Conservation (phyloP, 2,797 vertebrate genomes). For the Tapera naevia region DNA sequence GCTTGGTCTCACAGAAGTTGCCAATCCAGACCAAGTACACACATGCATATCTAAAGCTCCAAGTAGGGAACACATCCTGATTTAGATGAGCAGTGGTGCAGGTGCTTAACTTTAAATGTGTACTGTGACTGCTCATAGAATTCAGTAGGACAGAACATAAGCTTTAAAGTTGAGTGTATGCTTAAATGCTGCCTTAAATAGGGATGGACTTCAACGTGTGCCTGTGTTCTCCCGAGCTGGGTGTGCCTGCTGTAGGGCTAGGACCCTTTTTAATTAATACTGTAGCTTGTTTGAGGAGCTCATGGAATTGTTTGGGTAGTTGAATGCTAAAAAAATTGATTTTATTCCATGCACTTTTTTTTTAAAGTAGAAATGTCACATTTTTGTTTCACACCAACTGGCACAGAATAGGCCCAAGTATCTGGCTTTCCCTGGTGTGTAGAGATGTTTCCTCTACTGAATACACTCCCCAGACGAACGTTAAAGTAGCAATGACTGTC, state of each 20-base stretch:
- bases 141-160: not conserved
- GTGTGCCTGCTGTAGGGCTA: not conserved
- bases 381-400: not conserved
- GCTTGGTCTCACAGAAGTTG: not conserved
- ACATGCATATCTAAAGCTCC: not conserved
- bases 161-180: slow-evolving; percentile 20
- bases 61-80: not conserved
- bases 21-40: not conserved
- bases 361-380: not conserved
- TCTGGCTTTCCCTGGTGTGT: not conserved
- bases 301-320: not conserved
- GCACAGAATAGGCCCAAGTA: not conserved
- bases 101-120: not conserved
- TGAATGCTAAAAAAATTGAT: not conserved
- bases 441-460: slow-evolving; percentile 1
- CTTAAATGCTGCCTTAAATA: slow-evolving; percentile 59
- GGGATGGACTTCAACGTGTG: slow-evolving; percentile 26
- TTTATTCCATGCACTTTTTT: slow-evolving; percentile 24
- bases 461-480: not conserved
- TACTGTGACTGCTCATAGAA: not conserved
- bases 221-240: slow-evolving; percentile 39
- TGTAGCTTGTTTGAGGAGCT: slow-evolving; percentile 3
- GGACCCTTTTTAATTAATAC: slow-evolving; percentile 24
- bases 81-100: not conserved
- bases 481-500: slow-evolving; percentile 47